phyloP scores from a whole-genome alignment of 2,797 vertebrate genomes.

The Microctenopoma lineatum region DNA sequence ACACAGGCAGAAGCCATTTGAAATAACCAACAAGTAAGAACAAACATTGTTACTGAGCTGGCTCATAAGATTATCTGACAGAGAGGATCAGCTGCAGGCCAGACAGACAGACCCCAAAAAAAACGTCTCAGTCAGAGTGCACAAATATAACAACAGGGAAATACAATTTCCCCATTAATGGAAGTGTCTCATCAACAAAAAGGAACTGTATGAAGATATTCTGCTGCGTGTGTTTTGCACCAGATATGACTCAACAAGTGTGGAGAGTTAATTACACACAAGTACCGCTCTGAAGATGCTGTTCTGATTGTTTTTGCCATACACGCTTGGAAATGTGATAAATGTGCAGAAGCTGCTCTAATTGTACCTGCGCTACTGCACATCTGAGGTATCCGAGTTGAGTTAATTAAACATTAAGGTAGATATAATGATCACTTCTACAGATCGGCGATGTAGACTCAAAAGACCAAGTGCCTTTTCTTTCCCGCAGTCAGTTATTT shows the following conservation, averaged over 20 bases:
- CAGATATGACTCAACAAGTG: neutral
- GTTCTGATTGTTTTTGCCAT: conserved; percentile 5
- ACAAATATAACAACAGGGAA: neutral
- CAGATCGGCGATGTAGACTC: conserved; percentile 1
- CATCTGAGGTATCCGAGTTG: conserved; percentile 30
- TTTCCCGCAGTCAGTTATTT: conserved; percentile 14
- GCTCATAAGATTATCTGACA: conserved; percentile 25
- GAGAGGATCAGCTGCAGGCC: conserved; percentile 26
- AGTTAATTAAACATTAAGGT: conserved; percentile 59
- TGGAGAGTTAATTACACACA: neutral
- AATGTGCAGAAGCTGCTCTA: conserved; percentile 30
- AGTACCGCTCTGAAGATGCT: neutral
- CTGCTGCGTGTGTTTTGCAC: neutral
- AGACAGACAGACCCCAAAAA: conserved; percentile 10
- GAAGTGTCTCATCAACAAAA: neutral
- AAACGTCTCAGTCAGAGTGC: neutral
- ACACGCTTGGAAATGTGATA: conserved; percentile 31
- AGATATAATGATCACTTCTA: conserved; percentile 34
- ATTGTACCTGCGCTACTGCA: conserved; percentile 15
- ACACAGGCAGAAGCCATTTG: conserved; percentile 23
- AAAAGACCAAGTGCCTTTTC: conserved; percentile 24
- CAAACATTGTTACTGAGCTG: conserved; percentile 30
- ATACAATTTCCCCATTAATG: neutral
- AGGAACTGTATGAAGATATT: neutral
- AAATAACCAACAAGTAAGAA: conserved; percentile 26